Evolutionary conservation across 2,113 vertebrate species (phyloP).

Genomic region (Epinephelus fuscoguttatus): DNA sequence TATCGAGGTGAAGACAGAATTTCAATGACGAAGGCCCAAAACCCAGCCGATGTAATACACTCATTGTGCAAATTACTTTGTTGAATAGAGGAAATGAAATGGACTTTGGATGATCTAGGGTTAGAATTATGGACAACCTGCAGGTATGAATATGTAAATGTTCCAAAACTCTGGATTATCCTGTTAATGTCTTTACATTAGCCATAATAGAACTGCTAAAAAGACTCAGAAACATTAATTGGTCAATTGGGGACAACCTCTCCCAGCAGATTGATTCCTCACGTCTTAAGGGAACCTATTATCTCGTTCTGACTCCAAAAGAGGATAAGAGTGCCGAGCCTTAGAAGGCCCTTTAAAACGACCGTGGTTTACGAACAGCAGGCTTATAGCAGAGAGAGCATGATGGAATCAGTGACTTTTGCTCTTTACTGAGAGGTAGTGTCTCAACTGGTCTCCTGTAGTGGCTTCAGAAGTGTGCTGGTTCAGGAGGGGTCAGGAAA

Average conservation of each 20-base stretch:
- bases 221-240: conserved; percentile 24
- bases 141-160: not conserved
- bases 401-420: conserved; percentile 27
- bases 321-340: conserved; percentile 71
- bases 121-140: not conserved
- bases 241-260: conserved; percentile 16
- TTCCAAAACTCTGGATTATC: not conserved
- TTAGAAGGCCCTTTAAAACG: conserved; percentile 71
- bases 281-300: conserved; percentile 70
- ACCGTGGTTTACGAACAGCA: conserved; percentile 55
- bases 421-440: conserved; percentile 15
- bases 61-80: not conserved
- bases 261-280: conserved; percentile 53
- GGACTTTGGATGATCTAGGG: not conserved
- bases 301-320: conserved; percentile 63
- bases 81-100: not conserved
- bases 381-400: conserved; percentile 51
- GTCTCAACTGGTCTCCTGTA: not conserved
- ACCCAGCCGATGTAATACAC: no score
- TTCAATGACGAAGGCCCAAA: not conserved
- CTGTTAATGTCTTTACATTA: not conserved
- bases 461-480: conserved; percentile 12
- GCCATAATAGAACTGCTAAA: not conserved
- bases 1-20: not conserved
- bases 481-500: not conserved